Evolutionary conservation across 2,888 invertebrate species (phyloP).

Genomic region (Taphrorychus bicolor): DNA sequence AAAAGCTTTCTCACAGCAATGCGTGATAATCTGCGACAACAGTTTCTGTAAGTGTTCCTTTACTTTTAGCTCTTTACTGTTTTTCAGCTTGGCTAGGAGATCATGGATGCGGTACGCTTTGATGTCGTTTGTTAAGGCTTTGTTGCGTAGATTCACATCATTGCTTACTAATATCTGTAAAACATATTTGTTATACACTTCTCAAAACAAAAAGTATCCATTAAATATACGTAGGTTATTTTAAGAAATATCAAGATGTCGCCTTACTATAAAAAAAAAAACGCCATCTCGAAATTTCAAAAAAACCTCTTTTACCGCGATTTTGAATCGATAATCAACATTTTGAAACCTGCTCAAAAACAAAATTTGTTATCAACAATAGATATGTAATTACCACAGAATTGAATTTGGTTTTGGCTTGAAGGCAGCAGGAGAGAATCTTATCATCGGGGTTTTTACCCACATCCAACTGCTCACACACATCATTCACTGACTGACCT

Average conservation of each 20-base stretch:
- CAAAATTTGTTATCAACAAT: too few relatives aligned
- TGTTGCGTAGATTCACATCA: slow-evolving; percentile 67
- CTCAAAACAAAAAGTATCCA: too few relatives aligned
- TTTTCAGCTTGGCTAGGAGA: slow-evolving; percentile 46
- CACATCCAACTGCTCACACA: slow-evolving; percentile 63
- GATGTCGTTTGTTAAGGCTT: slow-evolving; percentile 63
- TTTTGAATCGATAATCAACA: too few relatives aligned
- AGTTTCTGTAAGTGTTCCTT: slow-evolving; percentile 47
- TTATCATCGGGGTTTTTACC: slow-evolving; percentile 67
- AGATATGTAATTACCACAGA: slow-evolving; percentile 66
- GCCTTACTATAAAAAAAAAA: too few relatives aligned
- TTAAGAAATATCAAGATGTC: too few relatives aligned
- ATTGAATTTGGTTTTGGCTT: slow-evolving; percentile 62
- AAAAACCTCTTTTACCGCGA: too few relatives aligned
- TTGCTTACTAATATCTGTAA: slow-evolving; percentile 66
- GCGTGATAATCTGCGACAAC: slow-evolving; percentile 57
- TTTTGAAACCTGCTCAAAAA: too few relatives aligned
- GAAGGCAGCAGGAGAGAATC: slow-evolving; percentile 66
- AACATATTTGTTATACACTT: too few relatives aligned
- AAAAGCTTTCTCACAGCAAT: slow-evolving; percentile 67
- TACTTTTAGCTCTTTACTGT: slow-evolving; percentile 45
- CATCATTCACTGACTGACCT: slow-evolving; percentile 64
- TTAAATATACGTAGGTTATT: too few relatives aligned
- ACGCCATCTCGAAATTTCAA: too few relatives aligned
- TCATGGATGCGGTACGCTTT: slow-evolving; percentile 50